A percentile compares a stretch with the other conserved stretches of the same genome.
Conservation (phyloP, 2,797 vertebrate genomes). For the Rhodeus uyekii region DNA sequence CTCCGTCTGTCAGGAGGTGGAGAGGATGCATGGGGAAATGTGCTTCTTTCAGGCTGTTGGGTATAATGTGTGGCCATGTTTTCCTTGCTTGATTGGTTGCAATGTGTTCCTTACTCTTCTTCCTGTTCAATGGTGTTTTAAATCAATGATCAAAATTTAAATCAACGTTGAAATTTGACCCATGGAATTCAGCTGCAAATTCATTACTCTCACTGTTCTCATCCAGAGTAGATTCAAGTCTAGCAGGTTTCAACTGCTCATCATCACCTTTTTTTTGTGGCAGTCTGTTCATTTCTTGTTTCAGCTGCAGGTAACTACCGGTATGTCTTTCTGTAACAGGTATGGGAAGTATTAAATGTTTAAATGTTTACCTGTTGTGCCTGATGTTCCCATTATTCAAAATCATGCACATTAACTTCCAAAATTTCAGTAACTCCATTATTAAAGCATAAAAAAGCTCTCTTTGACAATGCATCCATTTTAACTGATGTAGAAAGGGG, state of each 20-base stretch:
- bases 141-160: too few relatives aligned
- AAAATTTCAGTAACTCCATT: too few relatives aligned
- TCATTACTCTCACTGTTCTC: too few relatives aligned
- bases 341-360: not conserved
- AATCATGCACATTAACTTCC: too few relatives aligned
- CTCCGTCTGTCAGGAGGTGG: conserved; percentile 1
- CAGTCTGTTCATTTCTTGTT: not conserved
- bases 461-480: not conserved
- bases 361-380: too few relatives aligned
- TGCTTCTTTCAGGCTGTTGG: not conserved
- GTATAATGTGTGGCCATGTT: not conserved
- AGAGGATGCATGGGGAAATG: conserved; percentile 7
- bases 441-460: too few relatives aligned
- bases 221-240: not conserved
- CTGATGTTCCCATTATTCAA: too few relatives aligned
- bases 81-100: not conserved
- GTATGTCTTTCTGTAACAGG: not conserved
- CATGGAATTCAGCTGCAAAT: too few relatives aligned
- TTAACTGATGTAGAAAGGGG: not conserved
- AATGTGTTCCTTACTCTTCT: not conserved
- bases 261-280: not conserved
- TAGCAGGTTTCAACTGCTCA: not conserved
- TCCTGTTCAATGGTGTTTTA: not conserved
- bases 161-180: too few relatives aligned
- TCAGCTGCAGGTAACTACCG: not conserved